These are phyloP conservation scores for Alces alces DNA, from an alignment of 2,113 vertebrate species.

Conservation along the genomic window DNA sequence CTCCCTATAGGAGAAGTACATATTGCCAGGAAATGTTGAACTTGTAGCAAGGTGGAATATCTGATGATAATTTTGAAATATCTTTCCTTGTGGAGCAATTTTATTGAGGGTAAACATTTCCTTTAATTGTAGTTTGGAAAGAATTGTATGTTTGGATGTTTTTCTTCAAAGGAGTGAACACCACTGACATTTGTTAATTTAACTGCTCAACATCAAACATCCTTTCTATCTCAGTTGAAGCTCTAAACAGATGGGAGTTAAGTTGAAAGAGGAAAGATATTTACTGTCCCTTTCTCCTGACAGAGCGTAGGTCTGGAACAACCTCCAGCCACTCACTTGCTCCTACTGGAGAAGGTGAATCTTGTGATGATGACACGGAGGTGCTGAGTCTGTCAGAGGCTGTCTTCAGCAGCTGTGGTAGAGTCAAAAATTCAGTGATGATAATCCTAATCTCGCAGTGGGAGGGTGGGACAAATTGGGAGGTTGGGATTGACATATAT, in stretches of 20 bases:
- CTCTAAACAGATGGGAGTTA: background rate
- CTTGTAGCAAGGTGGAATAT: background rate
- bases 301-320: fast-evolving
- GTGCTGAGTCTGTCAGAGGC: background rate
- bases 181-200: background rate
- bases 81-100: background rate
- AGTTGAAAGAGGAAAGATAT: background rate
- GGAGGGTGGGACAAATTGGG: background rate
- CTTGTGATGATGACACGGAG: background rate
- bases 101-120: background rate
- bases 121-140: background rate
- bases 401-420: background rate
- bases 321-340: background rate
- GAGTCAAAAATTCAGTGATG: background rate
- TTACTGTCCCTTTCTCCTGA: background rate
- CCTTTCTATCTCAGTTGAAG: background rate
- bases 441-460: background rate
- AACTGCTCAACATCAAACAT: background rate
- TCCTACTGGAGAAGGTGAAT: background rate
- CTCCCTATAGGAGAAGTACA: background rate
- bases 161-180: background rate
- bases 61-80: background rate
- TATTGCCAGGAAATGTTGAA: background rate
- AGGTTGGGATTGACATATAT: background rate
- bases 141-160: background rate